Conservation (phyloP, 1,140 invertebrate genomes). For the Ostrea edulis region DNA sequence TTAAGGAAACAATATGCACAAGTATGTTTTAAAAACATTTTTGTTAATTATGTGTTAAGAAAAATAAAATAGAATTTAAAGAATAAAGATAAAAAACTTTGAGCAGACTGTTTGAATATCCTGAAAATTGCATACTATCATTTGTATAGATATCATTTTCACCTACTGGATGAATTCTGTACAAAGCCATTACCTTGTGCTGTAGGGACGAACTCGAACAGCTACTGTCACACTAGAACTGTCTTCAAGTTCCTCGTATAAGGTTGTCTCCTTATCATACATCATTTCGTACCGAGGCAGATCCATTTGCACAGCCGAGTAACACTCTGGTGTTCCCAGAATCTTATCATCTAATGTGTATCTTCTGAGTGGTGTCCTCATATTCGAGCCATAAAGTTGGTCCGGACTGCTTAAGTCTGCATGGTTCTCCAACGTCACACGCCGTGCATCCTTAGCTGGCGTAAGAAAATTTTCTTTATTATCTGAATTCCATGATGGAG, state of each 20-base stretch:
- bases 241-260: slow-evolving; percentile 67
- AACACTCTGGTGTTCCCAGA: slow-evolving; percentile 76
- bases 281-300: slow-evolving; percentile 55
- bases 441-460: slow-evolving; percentile 49
- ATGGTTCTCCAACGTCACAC: not conserved
- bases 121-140: too few relatives aligned
- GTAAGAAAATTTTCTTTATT: slow-evolving; percentile 55
- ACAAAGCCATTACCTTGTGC: slow-evolving; percentile 74
- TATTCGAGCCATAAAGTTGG: slow-evolving; percentile 19
- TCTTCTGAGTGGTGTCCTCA: slow-evolving; percentile 59
- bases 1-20: not conserved
- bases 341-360: slow-evolving; percentile 69
- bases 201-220: slow-evolving; percentile 84
- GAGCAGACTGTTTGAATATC: not conserved
- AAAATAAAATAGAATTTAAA: not conserved
- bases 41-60: not conserved
- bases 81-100: not conserved
- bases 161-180: not conserved
- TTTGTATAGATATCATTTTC: too few relatives aligned
- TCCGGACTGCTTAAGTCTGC: not conserved
- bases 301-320: slow-evolving; percentile 70
- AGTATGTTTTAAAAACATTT: not conserved
- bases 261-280: slow-evolving; percentile 50
- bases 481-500: not conserved
- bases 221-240: slow-evolving; percentile 82